phyloP scores from a whole-genome alignment of 1,140 invertebrate species.

The Leptinotarsa lineolata region DNA sequence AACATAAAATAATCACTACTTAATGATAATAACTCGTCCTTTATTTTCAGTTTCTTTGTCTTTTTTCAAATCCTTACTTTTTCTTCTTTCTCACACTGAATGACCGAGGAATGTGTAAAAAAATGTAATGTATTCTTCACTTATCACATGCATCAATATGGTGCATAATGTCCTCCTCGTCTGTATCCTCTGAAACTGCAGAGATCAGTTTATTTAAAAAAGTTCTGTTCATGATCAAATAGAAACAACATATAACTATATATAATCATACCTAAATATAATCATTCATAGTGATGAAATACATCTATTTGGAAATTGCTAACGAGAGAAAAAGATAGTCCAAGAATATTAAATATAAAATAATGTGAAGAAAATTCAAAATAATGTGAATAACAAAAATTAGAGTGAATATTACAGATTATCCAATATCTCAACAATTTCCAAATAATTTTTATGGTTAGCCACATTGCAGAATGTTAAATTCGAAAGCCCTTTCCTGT shows the following conservation, averaged over 20 bases:
- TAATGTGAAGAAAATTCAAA: too few relatives aligned
- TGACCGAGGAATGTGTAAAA: slow-evolving; percentile 28
- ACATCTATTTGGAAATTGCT: too few relatives aligned
- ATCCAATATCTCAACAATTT: too few relatives aligned
- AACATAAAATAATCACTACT: too few relatives aligned
- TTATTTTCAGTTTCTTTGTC: slow-evolving; percentile 25
- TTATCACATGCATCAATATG: slow-evolving; percentile 50
- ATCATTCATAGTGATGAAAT: too few relatives aligned
- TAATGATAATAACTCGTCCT: slow-evolving; percentile 14
- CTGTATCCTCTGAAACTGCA: slow-evolving; percentile 54
- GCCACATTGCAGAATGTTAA: too few relatives aligned
- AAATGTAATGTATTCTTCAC: slow-evolving; percentile 39
- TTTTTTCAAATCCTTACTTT: slow-evolving; percentile 33
- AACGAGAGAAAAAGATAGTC: too few relatives aligned
- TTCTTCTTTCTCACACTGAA: slow-evolving; percentile 28
- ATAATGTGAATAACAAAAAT: too few relatives aligned
- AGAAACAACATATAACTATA: slow-evolving; percentile 39
- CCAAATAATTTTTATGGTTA: too few relatives aligned
- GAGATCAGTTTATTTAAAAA: slow-evolving; percentile 46
- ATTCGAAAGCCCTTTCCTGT: too few relatives aligned
- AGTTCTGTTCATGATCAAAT: slow-evolving; percentile 32
- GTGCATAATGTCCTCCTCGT: slow-evolving; percentile 53
- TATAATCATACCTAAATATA: too few relatives aligned
- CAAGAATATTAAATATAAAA: too few relatives aligned
- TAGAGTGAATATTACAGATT: neutral